Base-by-base conservation (phyloP, 2,797 vertebrate species). In the Bryconaethiops microstoma region DNA sequence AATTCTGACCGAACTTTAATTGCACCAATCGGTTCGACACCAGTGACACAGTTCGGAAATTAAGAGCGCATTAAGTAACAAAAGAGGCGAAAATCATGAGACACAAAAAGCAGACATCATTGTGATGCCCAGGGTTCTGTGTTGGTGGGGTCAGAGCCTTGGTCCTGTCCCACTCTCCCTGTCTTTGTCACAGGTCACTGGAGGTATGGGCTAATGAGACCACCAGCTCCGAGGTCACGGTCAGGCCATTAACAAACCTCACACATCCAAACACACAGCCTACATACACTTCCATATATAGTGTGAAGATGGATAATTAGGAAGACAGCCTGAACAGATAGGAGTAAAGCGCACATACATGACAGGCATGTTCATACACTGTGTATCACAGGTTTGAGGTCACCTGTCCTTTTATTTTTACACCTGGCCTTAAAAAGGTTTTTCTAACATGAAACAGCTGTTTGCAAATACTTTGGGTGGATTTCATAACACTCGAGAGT, bases 161-260 rank as follows among this genome's bases (percentile, higher is more conserved):
- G 0, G 7, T 68, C 45, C 29, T 81, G 74, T 80, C 82, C 69
- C 40, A 35, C 54, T 60, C 64, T 60, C 48, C 63, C 40, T 68
- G n/a, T 63, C 57, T 42, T n/a, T 48, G 80, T 78, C 83, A 78
- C 77, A 78, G 78, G 68, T 54, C 78, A 79, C 7, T 79, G 64
- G 39, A 83, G 59, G 71, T 79, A 64, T 40, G 25, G 76, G 79
- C 82, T 84, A 84, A 86, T 81, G 78, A 82, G 71, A 67, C 77
- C 71, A 65, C 63, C 52, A 39, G 52, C 55, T 74, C 76, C 52
- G 29, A 35, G 67, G 75, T 77, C 75, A 73, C 29, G 60, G 72
- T 52, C 74, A 23, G 68, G 67, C 16, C 55, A 81, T 54, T 84
- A 48, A 65, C 72, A 71, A 82, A 13, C 70, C 65, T 68, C 63